phyloP scores from a whole-genome alignment of 2,888 invertebrate species.

The Tuberolachnus salignus region DNA sequence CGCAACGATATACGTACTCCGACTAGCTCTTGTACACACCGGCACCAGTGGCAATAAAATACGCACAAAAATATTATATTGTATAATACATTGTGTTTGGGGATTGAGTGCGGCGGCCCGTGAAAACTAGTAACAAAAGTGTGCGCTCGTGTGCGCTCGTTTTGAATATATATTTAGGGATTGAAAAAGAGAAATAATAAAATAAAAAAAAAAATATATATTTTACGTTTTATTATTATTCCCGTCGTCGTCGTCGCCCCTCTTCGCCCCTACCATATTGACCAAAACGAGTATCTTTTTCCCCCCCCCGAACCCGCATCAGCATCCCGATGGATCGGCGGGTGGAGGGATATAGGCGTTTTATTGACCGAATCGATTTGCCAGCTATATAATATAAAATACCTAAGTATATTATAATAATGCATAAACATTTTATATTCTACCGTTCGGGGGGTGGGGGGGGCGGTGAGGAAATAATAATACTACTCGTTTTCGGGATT shows the following conservation, averaged over 20 bases:
- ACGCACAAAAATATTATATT: too few relatives aligned
- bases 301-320: neutral
- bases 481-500: slow-evolving; percentile 7
- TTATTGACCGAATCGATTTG: slow-evolving; percentile 52
- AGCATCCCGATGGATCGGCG: neutral
- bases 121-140: slow-evolving; percentile 54
- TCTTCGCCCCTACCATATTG: slow-evolving; percentile 12
- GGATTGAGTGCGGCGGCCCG: slow-evolving; percentile 48
- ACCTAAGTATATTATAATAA: neutral
- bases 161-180: slow-evolving; percentile 14
- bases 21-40: too few relatives aligned
- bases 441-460: neutral
- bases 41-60: too few relatives aligned
- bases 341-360: slow-evolving; percentile 5
- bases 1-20: slow-evolving; percentile 30
- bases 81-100: slow-evolving; percentile 50
- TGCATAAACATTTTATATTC: neutral
- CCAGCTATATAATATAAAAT: too few relatives aligned
- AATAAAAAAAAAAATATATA: neutral
- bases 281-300: slow-evolving; percentile 30
- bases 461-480: neutral
- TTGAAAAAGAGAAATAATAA: neutral
- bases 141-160: neutral
- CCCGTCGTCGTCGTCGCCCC: neutral
- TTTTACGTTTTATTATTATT: slow-evolving; percentile 35